Evolutionary conservation across 1,140 invertebrate genomes (phyloP).

Genomic region (Lucilia sericata): DNA sequence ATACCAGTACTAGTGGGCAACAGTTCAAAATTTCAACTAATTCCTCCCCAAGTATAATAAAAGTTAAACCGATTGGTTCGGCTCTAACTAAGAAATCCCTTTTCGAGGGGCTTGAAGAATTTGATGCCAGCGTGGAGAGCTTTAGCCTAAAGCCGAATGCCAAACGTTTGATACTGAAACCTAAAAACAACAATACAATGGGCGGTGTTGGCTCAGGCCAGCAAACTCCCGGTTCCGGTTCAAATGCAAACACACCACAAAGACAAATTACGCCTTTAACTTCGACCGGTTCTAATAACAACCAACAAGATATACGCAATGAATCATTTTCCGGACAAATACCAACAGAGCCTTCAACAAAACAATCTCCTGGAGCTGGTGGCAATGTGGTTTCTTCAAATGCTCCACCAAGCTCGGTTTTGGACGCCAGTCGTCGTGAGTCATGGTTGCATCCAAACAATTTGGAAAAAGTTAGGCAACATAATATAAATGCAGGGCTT

Average conservation of each 20-base stretch:
- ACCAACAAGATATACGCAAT: constrained; percentile 43
- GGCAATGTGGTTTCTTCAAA: neutral
- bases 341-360: constrained; percentile 30
- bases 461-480: constrained; percentile 61
- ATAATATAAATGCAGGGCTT: constrained; percentile 57
- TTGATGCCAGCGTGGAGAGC: constrained; percentile 74
- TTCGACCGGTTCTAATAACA: constrained; percentile 21
- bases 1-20: constrained; percentile 62
- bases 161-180: constrained; percentile 74
- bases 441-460: constrained; percentile 67
- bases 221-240: neutral
- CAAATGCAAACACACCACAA: constrained; percentile 10
- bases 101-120: constrained; percentile 79
- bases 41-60: constrained; percentile 72
- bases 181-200: constrained; percentile 53
- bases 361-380: neutral
- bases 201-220: neutral
- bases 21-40: constrained; percentile 75
- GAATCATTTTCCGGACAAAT: constrained; percentile 57
- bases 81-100: constrained; percentile 75
- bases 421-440: constrained; percentile 55
- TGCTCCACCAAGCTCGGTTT: neutral
- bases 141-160: constrained; percentile 74
- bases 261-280: neutral
- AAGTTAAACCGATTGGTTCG: constrained; percentile 72